Conservation (phyloP, 2,888 invertebrate genomes). For the Malthinus seriepunctatus region DNA sequence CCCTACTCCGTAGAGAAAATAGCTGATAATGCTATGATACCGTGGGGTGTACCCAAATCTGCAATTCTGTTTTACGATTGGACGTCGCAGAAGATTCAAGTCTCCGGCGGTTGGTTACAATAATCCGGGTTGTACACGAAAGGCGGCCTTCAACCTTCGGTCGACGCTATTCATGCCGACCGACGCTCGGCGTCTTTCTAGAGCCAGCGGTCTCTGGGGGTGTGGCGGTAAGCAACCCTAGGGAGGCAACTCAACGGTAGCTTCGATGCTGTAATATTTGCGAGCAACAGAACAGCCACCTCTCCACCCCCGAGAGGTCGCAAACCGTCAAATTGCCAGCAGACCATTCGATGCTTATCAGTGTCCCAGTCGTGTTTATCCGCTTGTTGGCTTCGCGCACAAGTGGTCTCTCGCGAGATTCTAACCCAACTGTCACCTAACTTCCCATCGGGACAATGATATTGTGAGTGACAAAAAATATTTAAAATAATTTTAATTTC, state of each 20-base stretch:
- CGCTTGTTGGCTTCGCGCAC: conserved; percentile 47
- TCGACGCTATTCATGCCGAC: conserved; percentile 34
- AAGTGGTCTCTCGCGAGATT: conserved; percentile 51
- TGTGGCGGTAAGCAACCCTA: conserved; percentile 59
- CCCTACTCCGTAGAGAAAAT: conserved; percentile 36
- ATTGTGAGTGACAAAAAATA: conserved; percentile 19
- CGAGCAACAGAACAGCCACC: conserved; percentile 40
- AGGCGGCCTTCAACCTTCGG: conserved; percentile 43
- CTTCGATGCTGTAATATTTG: conserved; percentile 36
- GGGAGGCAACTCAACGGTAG: conserved; percentile 52
- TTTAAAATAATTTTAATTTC: conserved; percentile 3
- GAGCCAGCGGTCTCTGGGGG: conserved; percentile 53
- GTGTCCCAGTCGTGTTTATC: conserved; percentile 54
- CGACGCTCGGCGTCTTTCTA: conserved; percentile 53
- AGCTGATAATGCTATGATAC: conserved; percentile 39
- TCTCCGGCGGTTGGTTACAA: conserved; percentile 46
- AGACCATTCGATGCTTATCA: conserved; percentile 51
- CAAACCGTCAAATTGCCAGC: conserved; percentile 47
- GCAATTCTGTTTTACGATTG: conserved; percentile 38
- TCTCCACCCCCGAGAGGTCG: conserved; percentile 50
- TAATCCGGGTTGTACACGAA: conserved; percentile 38
- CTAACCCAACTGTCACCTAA: conserved; percentile 35
- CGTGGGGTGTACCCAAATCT: conserved; percentile 40
- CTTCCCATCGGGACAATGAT: conserved; percentile 35
- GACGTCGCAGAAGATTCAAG: conserved; percentile 36